phyloP scores from a whole-genome alignment of 1,140 invertebrate genomes.

The Papilio machaon region DNA sequence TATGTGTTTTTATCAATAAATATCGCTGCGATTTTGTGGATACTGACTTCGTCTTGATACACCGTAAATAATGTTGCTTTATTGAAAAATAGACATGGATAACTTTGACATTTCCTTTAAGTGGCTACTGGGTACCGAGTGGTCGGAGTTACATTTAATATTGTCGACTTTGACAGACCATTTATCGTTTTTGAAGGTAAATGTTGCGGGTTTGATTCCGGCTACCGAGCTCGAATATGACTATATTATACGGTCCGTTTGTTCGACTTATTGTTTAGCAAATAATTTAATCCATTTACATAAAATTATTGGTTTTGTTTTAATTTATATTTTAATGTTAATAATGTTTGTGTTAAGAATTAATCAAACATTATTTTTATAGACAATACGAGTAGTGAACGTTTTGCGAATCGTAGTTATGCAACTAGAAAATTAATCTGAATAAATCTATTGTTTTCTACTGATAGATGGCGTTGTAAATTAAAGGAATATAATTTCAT shows the following conservation, averaged over 20 bases:
- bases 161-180: constrained; percentile 24
- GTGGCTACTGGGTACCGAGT: constrained; percentile 9
- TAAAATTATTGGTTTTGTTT: background rate
- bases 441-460: background rate
- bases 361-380: background rate
- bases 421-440: background rate
- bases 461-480: background rate
- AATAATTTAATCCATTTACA: background rate
- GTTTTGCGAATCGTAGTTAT: too few species aligned
- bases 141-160: constrained; percentile 25
- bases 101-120: constrained; percentile 36
- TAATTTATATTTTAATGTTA: constrained; percentile 1
- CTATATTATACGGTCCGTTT: background rate
- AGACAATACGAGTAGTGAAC: too few species aligned
- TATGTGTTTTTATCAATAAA: constrained; percentile 70
- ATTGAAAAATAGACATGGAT: constrained; percentile 38
- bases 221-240: constrained; percentile 4
- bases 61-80: constrained; percentile 16
- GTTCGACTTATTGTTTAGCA: constrained; percentile 23
- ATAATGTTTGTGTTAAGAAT: constrained; percentile 11
- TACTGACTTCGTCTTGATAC: constrained; percentile 44
- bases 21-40: constrained; percentile 47
- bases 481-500: constrained; percentile 1
- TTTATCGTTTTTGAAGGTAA: constrained; percentile 36
- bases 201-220: constrained; percentile 31